Percentiles rank a stretch among this genome's conserved stretches.
phyloP scores from a whole-genome alignment of 2,113 vertebrate species.

The Formicarius rufipectus region DNA sequence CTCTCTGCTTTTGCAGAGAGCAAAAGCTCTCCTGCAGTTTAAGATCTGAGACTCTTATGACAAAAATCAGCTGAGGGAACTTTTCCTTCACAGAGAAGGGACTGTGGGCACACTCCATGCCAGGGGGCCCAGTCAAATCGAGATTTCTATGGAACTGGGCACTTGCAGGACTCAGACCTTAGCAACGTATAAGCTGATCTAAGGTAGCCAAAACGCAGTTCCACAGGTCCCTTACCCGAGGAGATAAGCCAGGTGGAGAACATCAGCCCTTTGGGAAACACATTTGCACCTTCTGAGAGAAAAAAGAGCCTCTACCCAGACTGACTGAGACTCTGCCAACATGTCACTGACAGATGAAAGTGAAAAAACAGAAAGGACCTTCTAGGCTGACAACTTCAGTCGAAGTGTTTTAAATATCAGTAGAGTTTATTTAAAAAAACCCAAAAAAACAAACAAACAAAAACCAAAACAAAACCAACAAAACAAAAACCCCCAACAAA shows the following conservation, averaged over 20 bases:
- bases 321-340: neutral
- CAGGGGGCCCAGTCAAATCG: neutral
- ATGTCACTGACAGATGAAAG: neutral
- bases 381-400: neutral
- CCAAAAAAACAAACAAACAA: no score
- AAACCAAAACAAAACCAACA: no score
- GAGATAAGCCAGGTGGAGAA: neutral
- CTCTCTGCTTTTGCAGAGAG: no score
- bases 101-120: neutral
- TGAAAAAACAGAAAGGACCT: neutral
- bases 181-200: neutral
- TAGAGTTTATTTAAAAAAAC: neutral
- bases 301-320: neutral
- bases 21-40: neutral
- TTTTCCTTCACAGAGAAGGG: neutral
- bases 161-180: neutral
- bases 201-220: neutral
- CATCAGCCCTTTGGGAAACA: neutral
- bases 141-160: fast-evolving
- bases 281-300: neutral
- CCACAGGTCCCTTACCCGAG: fast-evolving
- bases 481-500: no score
- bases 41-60: neutral
- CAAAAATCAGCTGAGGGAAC: neutral
- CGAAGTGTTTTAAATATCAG: neutral